phyloP scores from a whole-genome alignment of 2,113 vertebrate genomes.

The Leptobrachium leishanense region DNA sequence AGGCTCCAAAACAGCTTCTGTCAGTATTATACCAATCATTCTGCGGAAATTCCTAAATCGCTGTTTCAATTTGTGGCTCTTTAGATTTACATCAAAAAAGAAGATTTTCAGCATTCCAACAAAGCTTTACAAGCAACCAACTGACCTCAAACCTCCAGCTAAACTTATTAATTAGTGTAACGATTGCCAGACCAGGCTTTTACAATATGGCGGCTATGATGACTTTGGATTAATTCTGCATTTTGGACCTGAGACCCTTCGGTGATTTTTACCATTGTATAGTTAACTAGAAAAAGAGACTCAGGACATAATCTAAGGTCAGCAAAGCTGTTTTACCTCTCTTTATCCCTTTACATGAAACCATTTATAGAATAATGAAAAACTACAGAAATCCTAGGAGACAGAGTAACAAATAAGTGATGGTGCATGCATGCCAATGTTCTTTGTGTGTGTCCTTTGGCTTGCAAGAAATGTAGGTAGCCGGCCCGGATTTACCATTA shows the following conservation, averaged over 20 bases:
- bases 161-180: neutral
- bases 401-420: no score
- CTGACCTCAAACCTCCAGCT: conserved; percentile 36
- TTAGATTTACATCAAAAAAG: conserved; percentile 32
- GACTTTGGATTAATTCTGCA: conserved; percentile 16
- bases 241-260: neutral
- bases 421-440: no score
- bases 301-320: neutral
- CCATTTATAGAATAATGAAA: no score
- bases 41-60: conserved; percentile 20
- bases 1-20: conserved; percentile 29
- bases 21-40: conserved; percentile 8
- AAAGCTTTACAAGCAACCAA: conserved; percentile 19
- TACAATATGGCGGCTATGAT: conserved; percentile 16
- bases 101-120: conserved; percentile 24
- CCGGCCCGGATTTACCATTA: no score
- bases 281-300: neutral
- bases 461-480: no score
- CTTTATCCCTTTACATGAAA: no score
- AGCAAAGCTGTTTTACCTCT: no score
- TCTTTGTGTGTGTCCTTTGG: no score
- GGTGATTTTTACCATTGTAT: neutral
- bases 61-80: conserved; percentile 34
- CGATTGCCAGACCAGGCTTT: neutral
- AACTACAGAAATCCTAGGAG: no score